A percentile compares a stretch with the other conserved stretches of the same genome.
Conservation (phyloP, 2,888 invertebrate species). For the Epirrhoe alternata region DNA sequence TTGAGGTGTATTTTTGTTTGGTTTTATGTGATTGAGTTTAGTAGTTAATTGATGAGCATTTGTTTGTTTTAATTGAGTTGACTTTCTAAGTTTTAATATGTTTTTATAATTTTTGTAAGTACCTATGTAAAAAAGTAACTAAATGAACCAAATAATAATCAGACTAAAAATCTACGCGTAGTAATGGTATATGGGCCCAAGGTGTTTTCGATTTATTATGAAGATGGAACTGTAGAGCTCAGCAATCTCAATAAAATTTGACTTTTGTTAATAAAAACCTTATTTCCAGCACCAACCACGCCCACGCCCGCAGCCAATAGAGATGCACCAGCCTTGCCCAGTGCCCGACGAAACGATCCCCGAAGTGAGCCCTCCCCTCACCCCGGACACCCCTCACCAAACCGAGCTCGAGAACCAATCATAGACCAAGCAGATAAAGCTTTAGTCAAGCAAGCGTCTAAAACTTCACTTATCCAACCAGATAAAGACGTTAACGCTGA, state of each 20-base stretch:
- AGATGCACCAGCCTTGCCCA: conserved; percentile 67
- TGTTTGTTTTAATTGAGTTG: conserved; percentile 1
- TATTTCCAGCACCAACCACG: conserved; percentile 76
- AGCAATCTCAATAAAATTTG: too few relatives aligned
- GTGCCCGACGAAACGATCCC: conserved; percentile 50
- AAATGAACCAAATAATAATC: too few relatives aligned
- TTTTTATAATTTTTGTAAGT: too few relatives aligned
- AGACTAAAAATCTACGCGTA: too few relatives aligned
- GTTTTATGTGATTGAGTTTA: neutral
- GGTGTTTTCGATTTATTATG: too few relatives aligned
- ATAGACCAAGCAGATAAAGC: conserved; percentile 50
- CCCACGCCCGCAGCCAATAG: conserved; percentile 69
- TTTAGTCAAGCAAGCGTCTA: conserved; percentile 54
- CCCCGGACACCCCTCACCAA: conserved; percentile 59
- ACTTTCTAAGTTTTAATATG: too few relatives aligned
- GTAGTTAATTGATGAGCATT: too few relatives aligned
- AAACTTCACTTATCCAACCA: conserved; percentile 42
- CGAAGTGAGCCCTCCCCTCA: conserved; percentile 64
- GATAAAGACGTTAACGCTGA: conserved; percentile 13
- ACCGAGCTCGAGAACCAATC: conserved; percentile 54
- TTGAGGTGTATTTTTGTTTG: neutral
- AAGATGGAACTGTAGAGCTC: too few relatives aligned
- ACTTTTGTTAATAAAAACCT: neutral
- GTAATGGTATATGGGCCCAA: too few relatives aligned
- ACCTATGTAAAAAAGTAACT: too few relatives aligned